Evolutionary conservation across 2,888 invertebrate genomes (phyloP).

Genomic region (Neoaliturus tenellus): DNA sequence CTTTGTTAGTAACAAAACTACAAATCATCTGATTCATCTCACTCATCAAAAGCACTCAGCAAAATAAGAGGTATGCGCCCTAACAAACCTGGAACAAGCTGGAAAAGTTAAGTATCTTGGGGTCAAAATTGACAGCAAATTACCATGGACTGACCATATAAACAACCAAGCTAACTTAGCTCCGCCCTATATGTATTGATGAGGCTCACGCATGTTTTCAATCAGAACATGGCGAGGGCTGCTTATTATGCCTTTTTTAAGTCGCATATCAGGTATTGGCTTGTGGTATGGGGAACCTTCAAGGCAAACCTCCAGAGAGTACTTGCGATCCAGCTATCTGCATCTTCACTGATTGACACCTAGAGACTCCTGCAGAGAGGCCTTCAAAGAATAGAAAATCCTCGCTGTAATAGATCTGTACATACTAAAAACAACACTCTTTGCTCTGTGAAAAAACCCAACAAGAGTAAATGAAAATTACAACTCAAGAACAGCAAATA

Average conservation of each 20-base stretch:
- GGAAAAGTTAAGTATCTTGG: no score
- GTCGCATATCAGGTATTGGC: not conserved
- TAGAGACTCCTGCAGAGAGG: not conserved
- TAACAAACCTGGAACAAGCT: no score
- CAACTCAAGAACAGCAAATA: slow-evolving; percentile 9
- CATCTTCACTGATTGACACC: not conserved
- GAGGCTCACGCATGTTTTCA: not conserved
- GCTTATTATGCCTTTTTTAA: slow-evolving; percentile 10
- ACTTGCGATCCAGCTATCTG: not conserved
- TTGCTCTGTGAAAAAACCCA: slow-evolving; percentile 1
- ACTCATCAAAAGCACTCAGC: no score
- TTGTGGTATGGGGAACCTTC: slow-evolving; percentile 8
- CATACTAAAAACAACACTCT: slow-evolving; percentile 12
- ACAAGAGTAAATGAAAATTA: not conserved
- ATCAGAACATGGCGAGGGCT: slow-evolving; percentile 1
- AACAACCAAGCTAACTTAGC: not conserved
- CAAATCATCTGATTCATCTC: no score
- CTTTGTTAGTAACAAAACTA: no score
- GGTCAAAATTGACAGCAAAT: no score
- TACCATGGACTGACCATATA: not conserved
- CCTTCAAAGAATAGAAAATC: slow-evolving; percentile 11
- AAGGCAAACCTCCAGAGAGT: slow-evolving; percentile 17
- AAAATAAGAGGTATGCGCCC: no score
- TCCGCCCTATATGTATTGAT: not conserved
- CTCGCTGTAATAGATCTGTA: slow-evolving; percentile 11